Evolutionary conservation across 1,140 invertebrate species (phyloP), one percentile per base, ranked within the genome.

Genomic region (Drosophila littoralis): DNA sequence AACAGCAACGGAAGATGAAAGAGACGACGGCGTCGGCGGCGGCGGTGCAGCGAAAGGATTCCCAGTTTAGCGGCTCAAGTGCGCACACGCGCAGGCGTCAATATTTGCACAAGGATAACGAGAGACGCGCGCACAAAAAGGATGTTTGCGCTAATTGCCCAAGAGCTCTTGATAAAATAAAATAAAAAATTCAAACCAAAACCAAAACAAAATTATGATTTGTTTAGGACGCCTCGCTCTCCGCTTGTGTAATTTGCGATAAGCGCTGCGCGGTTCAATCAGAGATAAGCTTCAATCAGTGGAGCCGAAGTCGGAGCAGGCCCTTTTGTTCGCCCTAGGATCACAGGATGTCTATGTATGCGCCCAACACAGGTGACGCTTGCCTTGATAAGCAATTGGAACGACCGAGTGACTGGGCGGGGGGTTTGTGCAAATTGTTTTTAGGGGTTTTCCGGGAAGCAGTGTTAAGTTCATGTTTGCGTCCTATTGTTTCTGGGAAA

Each of bases 81-180:
- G 73, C 75, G 77, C 76, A 79, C 67, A 64, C 77, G 83, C 69
- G 40, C 64, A 89, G 70, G 83, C 67, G 74, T 84, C 75, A 88
- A 89, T 88, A 89, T 88, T 89, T 73, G 82, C 80, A 59, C 38
- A 88, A 90, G 84, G 84, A 88, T 89, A 88, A 80, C 72, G 74
- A 40, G 69, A 43, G 70, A 55, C 68, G 67, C 71, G 68, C 81
- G 64, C 64, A 68, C 48, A 64, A 52, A 83, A 84, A 89, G 85
- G 85, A 84, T 89, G 84, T 88, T 88, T 88, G 74, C 76, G 67
- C 84, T 84, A 81, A 78, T 81, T 88, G 67, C 57, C 71, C 45
- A 61, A 81, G 66, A 71, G 63, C 66, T 85, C 82, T 86, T 85
- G 83, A 86, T 55, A 77, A 77, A 58, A 59, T 13, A 28, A 13